These are phyloP conservation scores for Polyploca ridens DNA, from an alignment of 2,888 invertebrate genomes.

Conservation along the genomic window DNA sequence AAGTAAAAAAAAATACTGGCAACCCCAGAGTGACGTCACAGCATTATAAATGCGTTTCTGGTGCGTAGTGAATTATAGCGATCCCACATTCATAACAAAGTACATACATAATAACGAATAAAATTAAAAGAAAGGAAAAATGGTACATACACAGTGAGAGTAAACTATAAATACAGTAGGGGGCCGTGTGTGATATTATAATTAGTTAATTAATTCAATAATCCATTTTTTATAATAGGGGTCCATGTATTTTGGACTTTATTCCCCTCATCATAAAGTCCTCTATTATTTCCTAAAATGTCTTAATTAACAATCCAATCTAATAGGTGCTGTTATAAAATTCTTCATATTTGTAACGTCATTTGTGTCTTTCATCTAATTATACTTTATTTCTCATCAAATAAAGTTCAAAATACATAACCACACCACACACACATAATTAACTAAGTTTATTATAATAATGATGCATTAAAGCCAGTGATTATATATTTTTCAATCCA, in stretches of 20 bases:
- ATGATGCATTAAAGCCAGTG: slow-evolving; percentile 43
- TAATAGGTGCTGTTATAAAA: neutral
- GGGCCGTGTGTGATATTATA: slow-evolving; percentile 35
- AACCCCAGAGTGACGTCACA: slow-evolving; percentile 41
- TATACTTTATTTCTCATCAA: slow-evolving; percentile 26
- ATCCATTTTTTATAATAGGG: slow-evolving; percentile 31
- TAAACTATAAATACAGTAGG: slow-evolving; percentile 32
- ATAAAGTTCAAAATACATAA: slow-evolving; percentile 15
- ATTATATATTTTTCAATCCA: slow-evolving; percentile 16
- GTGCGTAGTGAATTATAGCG: slow-evolving; percentile 41
- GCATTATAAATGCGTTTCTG: slow-evolving; percentile 56
- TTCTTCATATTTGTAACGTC: neutral
- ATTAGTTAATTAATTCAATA: slow-evolving; percentile 46
- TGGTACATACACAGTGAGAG: slow-evolving; percentile 39
- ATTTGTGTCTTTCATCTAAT: neutral
- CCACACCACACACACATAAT: slow-evolving; percentile 30
- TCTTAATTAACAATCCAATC: neutral
- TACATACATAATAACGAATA: slow-evolving; percentile 45
- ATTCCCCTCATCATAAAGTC: neutral
- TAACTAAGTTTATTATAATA: slow-evolving; percentile 38
- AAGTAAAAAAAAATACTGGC: slow-evolving; percentile 3
- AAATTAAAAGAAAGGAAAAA: slow-evolving; percentile 37
- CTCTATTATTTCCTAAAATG: no score
- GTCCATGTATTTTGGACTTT: slow-evolving; percentile 33
- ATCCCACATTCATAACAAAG: slow-evolving; percentile 34